Percentiles rank a stretch among this genome's conserved stretches.
phyloP scores from a whole-genome alignment of 2,888 invertebrate species.

The Amorpha juglandis region DNA sequence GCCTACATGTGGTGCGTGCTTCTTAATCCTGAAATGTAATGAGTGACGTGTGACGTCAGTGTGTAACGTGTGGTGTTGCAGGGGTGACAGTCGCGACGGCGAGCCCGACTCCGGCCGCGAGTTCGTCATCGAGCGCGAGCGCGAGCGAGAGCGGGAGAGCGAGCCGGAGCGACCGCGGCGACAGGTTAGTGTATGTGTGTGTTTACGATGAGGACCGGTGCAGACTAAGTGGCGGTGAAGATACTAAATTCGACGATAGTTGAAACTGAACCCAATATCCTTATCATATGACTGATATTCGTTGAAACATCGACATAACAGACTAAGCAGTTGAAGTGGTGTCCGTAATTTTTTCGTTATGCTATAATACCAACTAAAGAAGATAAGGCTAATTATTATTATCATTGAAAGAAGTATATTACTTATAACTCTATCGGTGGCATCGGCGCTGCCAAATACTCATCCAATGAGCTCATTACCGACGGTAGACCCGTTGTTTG shows the following conservation, averaged over 20 bases:
- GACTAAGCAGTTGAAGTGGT: not conserved
- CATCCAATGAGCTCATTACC: not conserved
- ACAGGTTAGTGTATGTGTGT: conserved; percentile 56
- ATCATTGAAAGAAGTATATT: not conserved
- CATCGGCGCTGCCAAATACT: not conserved
- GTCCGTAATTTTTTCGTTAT: too few species aligned
- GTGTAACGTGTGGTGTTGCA: conserved; percentile 38
- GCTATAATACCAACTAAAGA: too few species aligned
- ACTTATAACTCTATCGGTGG: not conserved
- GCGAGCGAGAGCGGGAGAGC: conserved; percentile 70
- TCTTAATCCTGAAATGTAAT: not conserved
- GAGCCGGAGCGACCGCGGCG: conserved; percentile 72
- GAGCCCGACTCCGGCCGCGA: conserved; percentile 67
- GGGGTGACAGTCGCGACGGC: conserved; percentile 66
- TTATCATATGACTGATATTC: not conserved
- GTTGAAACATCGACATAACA: not conserved
- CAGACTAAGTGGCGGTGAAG: not conserved
- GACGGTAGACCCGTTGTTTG: conserved; percentile 2
- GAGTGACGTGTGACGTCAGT: not conserved
- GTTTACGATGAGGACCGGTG: not conserved
- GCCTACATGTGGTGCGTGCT: conserved; percentile 55
- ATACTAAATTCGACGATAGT: not conserved
- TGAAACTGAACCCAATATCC: not conserved
- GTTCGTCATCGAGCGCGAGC: conserved; percentile 77
- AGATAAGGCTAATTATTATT: too few species aligned